Percentiles rank a stretch among this genome's conserved stretches.
Evolutionary conservation across 2,888 invertebrate species (phyloP).

Genomic region (Apantesis nais): DNA sequence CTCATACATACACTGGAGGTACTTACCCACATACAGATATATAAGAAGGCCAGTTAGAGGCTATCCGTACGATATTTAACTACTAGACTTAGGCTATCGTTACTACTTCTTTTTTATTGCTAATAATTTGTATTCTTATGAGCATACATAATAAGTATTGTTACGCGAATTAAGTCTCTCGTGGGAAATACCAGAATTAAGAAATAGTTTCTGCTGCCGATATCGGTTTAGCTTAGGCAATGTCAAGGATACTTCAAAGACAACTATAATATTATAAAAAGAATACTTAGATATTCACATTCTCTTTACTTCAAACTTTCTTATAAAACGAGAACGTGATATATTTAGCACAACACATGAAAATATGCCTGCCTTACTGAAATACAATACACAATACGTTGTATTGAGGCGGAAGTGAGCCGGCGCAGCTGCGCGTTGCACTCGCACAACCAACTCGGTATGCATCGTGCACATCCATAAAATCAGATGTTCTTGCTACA

Average conservation of each 20-base stretch:
- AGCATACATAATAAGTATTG: slow-evolving; percentile 25
- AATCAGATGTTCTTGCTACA: slow-evolving; percentile 60
- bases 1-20: slow-evolving; percentile 18
- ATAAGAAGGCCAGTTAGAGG: slow-evolving; percentile 53
- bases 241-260: background rate
- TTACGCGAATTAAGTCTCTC: slow-evolving; percentile 21
- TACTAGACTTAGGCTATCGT: slow-evolving; percentile 56
- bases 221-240: background rate
- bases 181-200: slow-evolving; percentile 13
- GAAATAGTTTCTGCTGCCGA: background rate
- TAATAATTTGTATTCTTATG: slow-evolving; percentile 44
- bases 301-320: background rate
- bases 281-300: background rate
- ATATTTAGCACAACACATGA: background rate
- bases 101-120: slow-evolving; percentile 40
- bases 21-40: slow-evolving; percentile 13
- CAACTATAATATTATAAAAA: background rate
- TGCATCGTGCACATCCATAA: slow-evolving; percentile 56
- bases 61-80: slow-evolving; percentile 71
- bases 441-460: slow-evolving; percentile 42
- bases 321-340: background rate
- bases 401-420: slow-evolving; percentile 46
- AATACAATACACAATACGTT: slow-evolving; percentile 21
- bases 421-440: slow-evolving; percentile 67
- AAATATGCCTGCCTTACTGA: slow-evolving; percentile 11